phyloP scores from a whole-genome alignment of 2,113 vertebrate species.

The Oxyura jamaicensis region DNA sequence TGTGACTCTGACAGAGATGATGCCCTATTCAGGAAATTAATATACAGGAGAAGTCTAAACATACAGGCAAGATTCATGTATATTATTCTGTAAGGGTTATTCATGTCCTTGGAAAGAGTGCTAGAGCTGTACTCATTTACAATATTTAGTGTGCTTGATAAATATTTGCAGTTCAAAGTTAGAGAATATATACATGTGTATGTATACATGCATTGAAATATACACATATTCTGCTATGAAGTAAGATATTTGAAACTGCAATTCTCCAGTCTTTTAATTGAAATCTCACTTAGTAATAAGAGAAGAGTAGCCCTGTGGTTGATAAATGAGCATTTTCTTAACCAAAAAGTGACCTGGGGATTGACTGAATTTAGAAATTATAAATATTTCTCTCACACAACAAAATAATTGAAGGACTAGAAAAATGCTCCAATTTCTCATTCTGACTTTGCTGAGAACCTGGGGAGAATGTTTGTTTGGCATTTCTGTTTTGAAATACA shows the following conservation, averaged over 20 bases:
- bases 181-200: neutral
- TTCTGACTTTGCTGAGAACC: neutral
- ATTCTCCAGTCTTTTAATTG: neutral
- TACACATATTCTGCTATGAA: neutral
- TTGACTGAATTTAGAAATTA: neutral
- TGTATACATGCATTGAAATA: neutral
- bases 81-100: slow-evolving; percentile 16
- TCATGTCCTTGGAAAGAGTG: neutral
- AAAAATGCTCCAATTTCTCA: neutral
- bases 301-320: neutral
- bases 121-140: neutral
- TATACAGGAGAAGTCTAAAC: slow-evolving; percentile 21
- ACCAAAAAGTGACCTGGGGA: neutral
- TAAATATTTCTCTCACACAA: neutral
- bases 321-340: neutral
- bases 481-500: neutral
- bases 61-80: slow-evolving; percentile 16
- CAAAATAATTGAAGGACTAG: neutral
- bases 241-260: neutral
- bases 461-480: neutral
- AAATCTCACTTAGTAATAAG: neutral
- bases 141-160: neutral
- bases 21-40: slow-evolving; percentile 53
- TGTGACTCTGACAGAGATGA: slow-evolving; percentile 52
- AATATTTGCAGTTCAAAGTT: slow-evolving; percentile 6